These are phyloP conservation scores for Gambusia affinis DNA, from an alignment of 2,113 vertebrate species.

Conservation along the genomic window DNA sequence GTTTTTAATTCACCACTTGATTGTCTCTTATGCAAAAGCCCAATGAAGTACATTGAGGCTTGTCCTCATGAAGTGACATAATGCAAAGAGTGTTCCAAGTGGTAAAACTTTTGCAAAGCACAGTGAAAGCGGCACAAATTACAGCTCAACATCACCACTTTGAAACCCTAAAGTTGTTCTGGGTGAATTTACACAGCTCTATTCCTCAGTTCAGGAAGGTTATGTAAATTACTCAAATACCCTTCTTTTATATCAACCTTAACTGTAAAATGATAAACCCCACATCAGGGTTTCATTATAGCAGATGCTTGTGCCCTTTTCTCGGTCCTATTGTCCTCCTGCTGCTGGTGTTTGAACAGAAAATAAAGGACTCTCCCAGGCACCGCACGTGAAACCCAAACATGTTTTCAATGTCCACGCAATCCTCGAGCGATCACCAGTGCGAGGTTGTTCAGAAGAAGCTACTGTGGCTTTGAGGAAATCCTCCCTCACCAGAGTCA, in stretches of 20 bases:
- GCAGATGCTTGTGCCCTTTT: constrained; percentile 16
- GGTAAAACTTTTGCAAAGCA: background rate
- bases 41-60: background rate
- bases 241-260: constrained; percentile 52
- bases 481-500: constrained; percentile 68
- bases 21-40: background rate
- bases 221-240: constrained; percentile 10
- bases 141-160: constrained; percentile 1
- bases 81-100: background rate
- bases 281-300: constrained; percentile 40
- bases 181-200: constrained; percentile 1
- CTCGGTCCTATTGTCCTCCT: background rate
- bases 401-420: constrained; percentile 46
- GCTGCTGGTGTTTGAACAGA: constrained; percentile 27
- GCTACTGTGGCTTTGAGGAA: constrained; percentile 68
- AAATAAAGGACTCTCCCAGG: constrained; percentile 36
- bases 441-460: constrained; percentile 51
- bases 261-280: constrained; percentile 19
- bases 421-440: constrained; percentile 47
- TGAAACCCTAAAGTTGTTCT: constrained; percentile 23
- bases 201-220: background rate
- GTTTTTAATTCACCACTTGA: background rate
- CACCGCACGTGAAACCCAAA: constrained; percentile 33
- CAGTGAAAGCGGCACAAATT: constrained; percentile 11
- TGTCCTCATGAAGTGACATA: background rate